These are phyloP conservation scores for Tychaedon coryphoeus DNA, from an alignment of 2,113 vertebrate species.

Conservation along the genomic window DNA sequence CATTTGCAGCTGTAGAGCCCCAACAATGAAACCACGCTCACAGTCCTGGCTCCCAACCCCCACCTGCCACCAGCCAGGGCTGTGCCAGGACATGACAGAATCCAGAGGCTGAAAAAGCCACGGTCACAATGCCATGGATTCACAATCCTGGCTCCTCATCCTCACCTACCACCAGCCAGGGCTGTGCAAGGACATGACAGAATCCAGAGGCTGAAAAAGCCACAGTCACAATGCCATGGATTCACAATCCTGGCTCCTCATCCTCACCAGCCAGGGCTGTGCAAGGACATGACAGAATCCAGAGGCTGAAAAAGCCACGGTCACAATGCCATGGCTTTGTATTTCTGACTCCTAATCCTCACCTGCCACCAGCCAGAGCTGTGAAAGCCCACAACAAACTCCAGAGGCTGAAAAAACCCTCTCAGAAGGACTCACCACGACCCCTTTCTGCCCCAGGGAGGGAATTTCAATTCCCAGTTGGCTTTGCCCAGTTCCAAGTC, in stretches of 20 bases:
- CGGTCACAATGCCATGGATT: accelerated
- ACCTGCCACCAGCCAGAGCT: neutral
- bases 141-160: neutral
- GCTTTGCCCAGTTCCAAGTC: neutral
- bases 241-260: neutral
- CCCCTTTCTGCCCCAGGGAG: neutral
- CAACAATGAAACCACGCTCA: accelerated
- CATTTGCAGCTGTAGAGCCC: neutral
- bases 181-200: neutral
- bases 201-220: neutral
- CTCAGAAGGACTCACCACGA: accelerated
- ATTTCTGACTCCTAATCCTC: neutral
- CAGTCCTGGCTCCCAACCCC: neutral
- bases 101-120: neutral
- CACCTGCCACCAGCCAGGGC: neutral
- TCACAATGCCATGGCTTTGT: accelerated
- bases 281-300: neutral
- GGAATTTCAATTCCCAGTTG: neutral
- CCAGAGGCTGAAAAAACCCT: neutral
- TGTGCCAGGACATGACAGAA: neutral
- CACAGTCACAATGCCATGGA: no score
- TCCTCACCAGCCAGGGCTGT: neutral
- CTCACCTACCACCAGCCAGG: neutral
- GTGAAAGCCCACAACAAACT: neutral
- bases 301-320: neutral